These are phyloP conservation scores for Nemopilema nomurai DNA, from an alignment of 30 jellyfish, hydroid and myxozoan species.

Conservation along the genomic window DNA sequence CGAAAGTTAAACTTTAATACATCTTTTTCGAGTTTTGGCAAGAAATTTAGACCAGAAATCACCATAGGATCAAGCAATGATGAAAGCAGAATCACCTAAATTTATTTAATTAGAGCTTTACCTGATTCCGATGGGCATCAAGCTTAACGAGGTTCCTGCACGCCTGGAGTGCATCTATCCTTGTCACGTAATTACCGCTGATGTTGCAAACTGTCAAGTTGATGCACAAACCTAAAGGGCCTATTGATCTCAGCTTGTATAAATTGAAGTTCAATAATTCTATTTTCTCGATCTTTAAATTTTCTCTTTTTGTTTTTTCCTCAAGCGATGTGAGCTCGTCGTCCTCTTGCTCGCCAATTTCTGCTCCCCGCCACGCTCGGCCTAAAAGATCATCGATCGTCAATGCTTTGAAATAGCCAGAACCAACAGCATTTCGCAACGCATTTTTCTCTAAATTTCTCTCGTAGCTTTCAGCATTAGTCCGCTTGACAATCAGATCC, in stretches of 20 bases:
- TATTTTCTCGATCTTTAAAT: slow-evolving; percentile 1
- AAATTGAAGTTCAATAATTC: slow-evolving; percentile 3
- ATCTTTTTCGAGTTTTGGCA: neutral
- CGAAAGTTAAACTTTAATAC: too few species aligned
- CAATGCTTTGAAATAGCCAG: slow-evolving; percentile 45
- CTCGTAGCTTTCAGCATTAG: slow-evolving; percentile 27
- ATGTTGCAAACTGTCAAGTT: slow-evolving; percentile 69
- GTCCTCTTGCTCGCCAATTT: neutral
- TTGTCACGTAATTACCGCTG: slow-evolving; percentile 59
- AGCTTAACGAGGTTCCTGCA: slow-evolving; percentile 60
- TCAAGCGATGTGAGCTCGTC: neutral
- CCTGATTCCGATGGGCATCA: slow-evolving; percentile 89
- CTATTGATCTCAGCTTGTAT: slow-evolving; percentile 37
- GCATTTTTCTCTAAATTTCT: slow-evolving; percentile 26
- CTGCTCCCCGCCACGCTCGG: neutral
- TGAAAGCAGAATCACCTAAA: neutral
- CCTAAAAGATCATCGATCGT: slow-evolving; percentile 49
- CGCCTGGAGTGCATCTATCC: slow-evolving; percentile 39
- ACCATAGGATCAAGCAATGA: neutral
- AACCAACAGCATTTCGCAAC: slow-evolving; percentile 35
- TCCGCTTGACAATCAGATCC: neutral
- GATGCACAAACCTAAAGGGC: slow-evolving; percentile 40
- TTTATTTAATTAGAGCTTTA: neutral
- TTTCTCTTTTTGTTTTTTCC: neutral
- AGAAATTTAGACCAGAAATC: too few species aligned